Evolutionary conservation across 2,113 vertebrate species (phyloP), one percentile per base, ranked within the genome.

Genomic region (Phyllostomus discolor): DNA sequence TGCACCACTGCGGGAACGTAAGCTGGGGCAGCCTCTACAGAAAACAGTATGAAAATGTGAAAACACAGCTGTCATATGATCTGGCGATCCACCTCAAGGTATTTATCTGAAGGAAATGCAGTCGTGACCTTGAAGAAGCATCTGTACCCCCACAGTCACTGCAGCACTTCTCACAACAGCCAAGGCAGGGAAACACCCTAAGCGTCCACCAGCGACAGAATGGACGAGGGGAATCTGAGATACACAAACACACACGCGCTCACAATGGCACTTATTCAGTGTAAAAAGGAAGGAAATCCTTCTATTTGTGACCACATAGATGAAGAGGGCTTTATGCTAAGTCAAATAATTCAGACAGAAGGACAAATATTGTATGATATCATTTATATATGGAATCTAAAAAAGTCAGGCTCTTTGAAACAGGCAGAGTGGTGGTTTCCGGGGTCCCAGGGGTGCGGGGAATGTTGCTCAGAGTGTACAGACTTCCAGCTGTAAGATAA

Each of bases 201-300:
- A 16, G 15, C 28, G 26, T 26, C 43, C 67, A 54, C 22, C 67
- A 54, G 2, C n/a, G 2, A 35, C 59, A 59, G 33, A 62, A 59
- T 10, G 17, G 59, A 78, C 48, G 66, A n/a, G n/a, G 26, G 52
- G 20, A 19, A 88, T 35, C 10, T 50, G 22, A 35, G 20, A 46
- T 6, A 8, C 4, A 17, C 14, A 43, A 7, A 33, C 3, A 41
- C 14, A 1, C 8, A 14, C 16, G 7, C 10, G 15, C 16, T 17
- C 50, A 52, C 16, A 35, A 22, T 24, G 28, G 4, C 43, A 72
- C 81, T 15, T 33, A 66, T 11, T 64, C 20, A 43, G 14, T 5
- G 2, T 38, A 50, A 35, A 43, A 79, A 26, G 41, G 17, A 54
- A 54, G 43, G 16, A 79, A 79, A 85, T 12, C 35, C 73, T 80